Conservation (phyloP, 2,113 vertebrate genomes). For the Tympanuchus pallidicinctus region DNA sequence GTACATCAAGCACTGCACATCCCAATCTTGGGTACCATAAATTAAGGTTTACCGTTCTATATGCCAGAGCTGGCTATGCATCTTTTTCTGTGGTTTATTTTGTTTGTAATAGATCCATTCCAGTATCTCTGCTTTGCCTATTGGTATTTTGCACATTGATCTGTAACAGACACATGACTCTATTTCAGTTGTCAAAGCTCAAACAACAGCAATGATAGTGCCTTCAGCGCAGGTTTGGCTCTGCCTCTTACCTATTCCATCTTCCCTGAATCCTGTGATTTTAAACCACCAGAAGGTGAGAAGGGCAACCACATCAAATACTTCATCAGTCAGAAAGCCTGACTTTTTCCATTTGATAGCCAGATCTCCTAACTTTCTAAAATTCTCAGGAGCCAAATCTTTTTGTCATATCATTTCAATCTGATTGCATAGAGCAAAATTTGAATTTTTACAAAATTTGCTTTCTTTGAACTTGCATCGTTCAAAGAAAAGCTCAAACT, state of each 20-base stretch:
- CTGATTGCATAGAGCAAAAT: background rate
- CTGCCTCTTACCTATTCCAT: background rate
- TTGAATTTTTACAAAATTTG: background rate
- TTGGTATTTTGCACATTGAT: background rate
- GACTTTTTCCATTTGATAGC: background rate
- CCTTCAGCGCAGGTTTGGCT: background rate
- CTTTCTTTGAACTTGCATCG: background rate
- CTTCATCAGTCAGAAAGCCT: background rate
- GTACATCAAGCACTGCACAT: background rate
- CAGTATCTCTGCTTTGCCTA: background rate
- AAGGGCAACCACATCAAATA: background rate
- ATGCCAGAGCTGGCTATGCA: background rate
- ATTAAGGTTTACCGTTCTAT: background rate
- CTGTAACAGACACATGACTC: background rate
- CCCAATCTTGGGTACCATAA: background rate
- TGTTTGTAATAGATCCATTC: background rate
- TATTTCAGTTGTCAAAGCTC: background rate
- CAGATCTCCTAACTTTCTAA: background rate
- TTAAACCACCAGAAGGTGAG: background rate
- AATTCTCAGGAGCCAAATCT: background rate
- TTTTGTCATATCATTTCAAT: background rate
- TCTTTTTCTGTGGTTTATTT: background rate
- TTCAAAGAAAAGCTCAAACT: background rate
- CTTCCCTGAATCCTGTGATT: background rate
- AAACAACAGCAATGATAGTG: background rate